Evolutionary conservation across 2,888 invertebrate species (phyloP).

Genomic region (Deilephila elpenor): DNA sequence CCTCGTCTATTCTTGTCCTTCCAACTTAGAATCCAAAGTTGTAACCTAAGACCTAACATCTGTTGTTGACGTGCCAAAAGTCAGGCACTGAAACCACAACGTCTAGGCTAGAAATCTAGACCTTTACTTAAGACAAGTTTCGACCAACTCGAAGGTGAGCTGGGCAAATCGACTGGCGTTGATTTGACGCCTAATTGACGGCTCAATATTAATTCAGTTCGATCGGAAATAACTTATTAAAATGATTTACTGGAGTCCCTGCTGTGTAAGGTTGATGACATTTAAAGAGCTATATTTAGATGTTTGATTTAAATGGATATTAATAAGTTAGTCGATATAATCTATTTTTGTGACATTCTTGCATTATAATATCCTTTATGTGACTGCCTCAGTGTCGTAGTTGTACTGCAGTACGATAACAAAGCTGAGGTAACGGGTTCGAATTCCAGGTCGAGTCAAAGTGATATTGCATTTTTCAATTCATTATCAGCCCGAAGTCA

Average conservation of each 20-base stretch:
- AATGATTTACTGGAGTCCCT: not conserved
- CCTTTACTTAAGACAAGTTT: not conserved
- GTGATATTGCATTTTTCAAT: no score
- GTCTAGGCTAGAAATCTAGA: not conserved
- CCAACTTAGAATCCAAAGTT: not conserved
- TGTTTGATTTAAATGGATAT: no score
- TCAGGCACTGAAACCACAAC: conserved; percentile 8
- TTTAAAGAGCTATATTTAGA: no score
- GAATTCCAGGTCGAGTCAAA: no score
- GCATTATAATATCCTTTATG: no score
- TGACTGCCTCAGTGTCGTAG: no score
- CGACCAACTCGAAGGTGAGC: not conserved
- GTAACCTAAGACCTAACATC: conserved; percentile 9
- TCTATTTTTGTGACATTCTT: no score
- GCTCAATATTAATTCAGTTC: not conserved
- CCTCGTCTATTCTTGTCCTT: not conserved
- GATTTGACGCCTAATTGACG: conserved; percentile 23
- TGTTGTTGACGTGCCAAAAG: not conserved
- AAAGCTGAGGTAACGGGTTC: no score
- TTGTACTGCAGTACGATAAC: no score
- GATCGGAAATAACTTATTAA: conserved; percentile 21
- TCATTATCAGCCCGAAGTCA: no score
- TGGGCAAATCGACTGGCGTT: not conserved
- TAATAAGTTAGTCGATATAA: no score
- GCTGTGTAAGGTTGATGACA: not conserved